Base-by-base conservation (phyloP, 2,113 vertebrate species). In the Misgurnus mizolepis region DNA sequence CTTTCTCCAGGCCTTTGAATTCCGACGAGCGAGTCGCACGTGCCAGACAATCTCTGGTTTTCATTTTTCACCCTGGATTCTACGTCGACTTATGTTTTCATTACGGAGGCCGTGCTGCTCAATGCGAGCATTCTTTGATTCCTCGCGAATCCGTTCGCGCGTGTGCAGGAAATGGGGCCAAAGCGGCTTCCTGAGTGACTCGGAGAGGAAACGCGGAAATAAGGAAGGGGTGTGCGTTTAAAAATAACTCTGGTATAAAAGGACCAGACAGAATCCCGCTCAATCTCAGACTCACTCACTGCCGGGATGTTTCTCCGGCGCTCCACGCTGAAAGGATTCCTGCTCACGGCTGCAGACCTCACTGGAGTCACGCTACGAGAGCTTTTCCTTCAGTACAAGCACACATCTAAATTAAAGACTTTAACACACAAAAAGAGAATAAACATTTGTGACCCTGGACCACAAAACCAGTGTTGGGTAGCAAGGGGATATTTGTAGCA, bases 181-280 rank as follows among this genome's bases (percentile, higher is more conserved):
- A 95, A 93, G 87, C 87, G 93, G 94, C 92, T 98, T 98, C 97
- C 97, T 98, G 96, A 94, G 90, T 89, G 89, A 90, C 91, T 91
- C 90, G 80, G 90, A 92, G 92, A 96, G 96, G 95, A 95, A 95
- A 92, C 92, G 75, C 91, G 89, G 94, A 94, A 94, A 95, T 94
- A 93, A 94, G 93, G 93, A 91, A 91, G 94, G 94, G 94, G 94
- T 78, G 93, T 87, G 92, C 39, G 93, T 94, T 95, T 98, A 98
- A 98, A 98, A 98, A 98, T 98, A 98, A 96, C 97, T 64, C 88
- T 1, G 89, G 90, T 98, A 98, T 98, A 98, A 94, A 98, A 98
- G 87, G 93, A 89, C 80, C 4, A 89, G 64, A 1, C 87, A 93
- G 92, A 93, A 93, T 94, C 94, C 93, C 88, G 88, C 89, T 88